A percentile compares a stretch with the other conserved stretches of the same genome.
These are phyloP conservation scores for Cheirogaleus major DNA, from an alignment of 2,797 vertebrate genomes.

Conservation along the genomic window DNA sequence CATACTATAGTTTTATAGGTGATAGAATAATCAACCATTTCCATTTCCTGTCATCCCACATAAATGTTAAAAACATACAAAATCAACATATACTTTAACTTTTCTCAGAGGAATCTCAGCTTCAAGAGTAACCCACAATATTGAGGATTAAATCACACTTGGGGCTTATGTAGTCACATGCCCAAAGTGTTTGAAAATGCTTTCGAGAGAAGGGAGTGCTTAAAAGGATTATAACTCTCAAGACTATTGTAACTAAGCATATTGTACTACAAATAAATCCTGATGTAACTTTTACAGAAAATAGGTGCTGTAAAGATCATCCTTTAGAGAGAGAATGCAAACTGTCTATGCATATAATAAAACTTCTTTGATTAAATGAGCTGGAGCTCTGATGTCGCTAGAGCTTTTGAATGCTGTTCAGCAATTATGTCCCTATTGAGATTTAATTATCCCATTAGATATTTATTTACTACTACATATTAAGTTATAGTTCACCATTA, in stretches of 20 bases:
- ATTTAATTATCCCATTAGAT: slow-evolving; percentile 71
- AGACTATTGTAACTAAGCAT: slow-evolving; percentile 57
- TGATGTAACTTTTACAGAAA: slow-evolving; percentile 46
- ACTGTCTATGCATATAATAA: slow-evolving; percentile 25
- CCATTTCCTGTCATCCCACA: neutral
- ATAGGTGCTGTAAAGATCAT: slow-evolving; percentile 30
- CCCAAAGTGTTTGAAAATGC: slow-evolving; percentile 59
- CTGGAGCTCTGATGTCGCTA: neutral
- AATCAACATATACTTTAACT: slow-evolving; percentile 5
- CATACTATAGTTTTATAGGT: neutral
- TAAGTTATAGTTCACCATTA: slow-evolving; percentile 37
- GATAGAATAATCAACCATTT: neutral
- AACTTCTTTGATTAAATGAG: slow-evolving; percentile 53
- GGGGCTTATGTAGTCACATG: neutral
- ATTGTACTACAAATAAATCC: slow-evolving; percentile 57
- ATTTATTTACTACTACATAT: slow-evolving; percentile 66
- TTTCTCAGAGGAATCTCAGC: slow-evolving; percentile 37
- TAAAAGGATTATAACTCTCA: slow-evolving; percentile 73
- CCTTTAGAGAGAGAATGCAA: slow-evolving; percentile 3
- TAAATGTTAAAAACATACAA: neutral
- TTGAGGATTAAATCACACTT: slow-evolving; percentile 55
- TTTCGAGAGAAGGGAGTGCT: slow-evolving; percentile 51
- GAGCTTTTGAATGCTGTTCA: slow-evolving; percentile 58
- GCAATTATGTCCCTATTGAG: slow-evolving; percentile 59
- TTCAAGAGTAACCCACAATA: slow-evolving; percentile 47